Base-by-base conservation (phyloP, 2,797 vertebrate species). In the Molossus alvarezi region DNA sequence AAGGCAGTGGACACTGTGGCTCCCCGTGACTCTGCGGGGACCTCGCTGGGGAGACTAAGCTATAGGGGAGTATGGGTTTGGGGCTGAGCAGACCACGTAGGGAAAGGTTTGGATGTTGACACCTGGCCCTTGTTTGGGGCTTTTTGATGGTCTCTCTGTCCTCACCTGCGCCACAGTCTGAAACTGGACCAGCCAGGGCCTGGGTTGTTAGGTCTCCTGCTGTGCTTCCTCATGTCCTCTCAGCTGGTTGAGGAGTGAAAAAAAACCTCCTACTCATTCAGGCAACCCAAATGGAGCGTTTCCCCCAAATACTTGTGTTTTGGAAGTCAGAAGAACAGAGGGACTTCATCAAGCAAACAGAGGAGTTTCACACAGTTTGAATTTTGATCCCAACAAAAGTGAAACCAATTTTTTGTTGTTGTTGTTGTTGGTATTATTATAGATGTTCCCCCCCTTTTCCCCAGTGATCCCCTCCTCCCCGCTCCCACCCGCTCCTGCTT, bases 1-100 rank as follows among this genome's bases (percentile, higher is more conserved):
- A 20, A 29, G 12, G 41, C 18, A 69, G 10, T 0, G 0, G 48
- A n/a, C 2, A 0, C 13, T 3, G 0, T 2, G 58, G 23, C 27
- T 17, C 25, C 45, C 18, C 9, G 0, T 0, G 33, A 18, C 37
- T 3, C 20, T 1, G 3, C 53, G 1, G 58, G 33, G 55, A n/a
- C 20, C 15, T 12, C 23, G 7, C 2, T 2, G 51, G 60, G 3
- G 51, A 27, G 57, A 12, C 55, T 0, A 9, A 21, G 17, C 21
- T 53, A 0, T 2, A 45, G 75, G 57, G 29, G 65, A 14, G 17
- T 5, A n/a, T 0, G 23, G 57, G 20, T 4, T 25, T 4, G 51
- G 23, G 60, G 37, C 65, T 18, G 6, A 14, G 45, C 5, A 25
- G 53, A 37, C 6, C 21, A 14, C 1, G 6, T 2, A 10, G 20